Evolutionary conservation across 2,888 invertebrate species (phyloP).

Genomic region (Choreutis nemorana): DNA sequence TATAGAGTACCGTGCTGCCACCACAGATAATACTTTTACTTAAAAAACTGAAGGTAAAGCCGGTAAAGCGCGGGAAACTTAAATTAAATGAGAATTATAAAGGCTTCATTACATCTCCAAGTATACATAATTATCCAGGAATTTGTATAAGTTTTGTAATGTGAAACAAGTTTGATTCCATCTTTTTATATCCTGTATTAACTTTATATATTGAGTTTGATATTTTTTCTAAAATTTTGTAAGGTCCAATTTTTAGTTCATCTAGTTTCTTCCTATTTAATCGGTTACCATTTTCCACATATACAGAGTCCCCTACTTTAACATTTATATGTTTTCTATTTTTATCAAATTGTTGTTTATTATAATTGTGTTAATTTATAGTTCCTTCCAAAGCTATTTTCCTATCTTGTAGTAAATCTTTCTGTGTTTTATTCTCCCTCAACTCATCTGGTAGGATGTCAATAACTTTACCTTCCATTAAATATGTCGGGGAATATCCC

Average conservation of each 20-base stretch:
- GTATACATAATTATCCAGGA: background rate
- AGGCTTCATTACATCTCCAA: too few species aligned
- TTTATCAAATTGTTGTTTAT: constrained; percentile 13
- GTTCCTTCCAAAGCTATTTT: constrained; percentile 16
- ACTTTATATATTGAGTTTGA: constrained; percentile 18
- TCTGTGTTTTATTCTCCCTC: background rate
- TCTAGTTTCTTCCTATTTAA: constrained; percentile 18
- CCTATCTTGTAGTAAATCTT: constrained; percentile 8
- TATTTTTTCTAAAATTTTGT: constrained; percentile 14
- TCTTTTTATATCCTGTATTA: constrained; percentile 16
- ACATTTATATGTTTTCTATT: constrained; percentile 9
- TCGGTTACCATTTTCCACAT: constrained; percentile 19
- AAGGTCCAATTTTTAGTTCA: constrained; percentile 17
- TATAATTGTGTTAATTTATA: constrained; percentile 16
- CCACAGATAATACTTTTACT: too few species aligned
- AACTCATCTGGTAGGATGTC: constrained; percentile 11
- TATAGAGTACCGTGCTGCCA: too few species aligned
- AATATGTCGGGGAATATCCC: constrained; percentile 17
- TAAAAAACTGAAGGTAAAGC: too few species aligned
- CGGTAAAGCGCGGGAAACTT: too few species aligned
- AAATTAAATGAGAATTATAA: too few species aligned
- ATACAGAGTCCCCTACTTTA: constrained; percentile 7
- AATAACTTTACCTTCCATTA: constrained; percentile 16
- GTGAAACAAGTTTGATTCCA: background rate
- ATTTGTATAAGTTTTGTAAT: background rate